Percentiles rank a stretch among this genome's conserved stretches.
phyloP scores from a whole-genome alignment of 2,888 invertebrate genomes.

The Zygaena filipendulae region DNA sequence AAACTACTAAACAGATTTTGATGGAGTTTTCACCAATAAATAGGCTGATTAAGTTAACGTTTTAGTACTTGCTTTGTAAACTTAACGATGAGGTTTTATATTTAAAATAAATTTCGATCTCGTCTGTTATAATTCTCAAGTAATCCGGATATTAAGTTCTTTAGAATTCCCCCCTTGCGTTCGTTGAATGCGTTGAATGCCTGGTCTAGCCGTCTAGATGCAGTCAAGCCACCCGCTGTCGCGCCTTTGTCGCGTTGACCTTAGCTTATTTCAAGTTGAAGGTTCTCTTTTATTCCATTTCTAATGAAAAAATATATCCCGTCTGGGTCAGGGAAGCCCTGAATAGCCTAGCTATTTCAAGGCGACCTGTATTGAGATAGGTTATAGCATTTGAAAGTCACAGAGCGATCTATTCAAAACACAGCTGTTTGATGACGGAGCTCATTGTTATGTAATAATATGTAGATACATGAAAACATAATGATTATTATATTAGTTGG shows the following conservation, averaged over 20 bases:
- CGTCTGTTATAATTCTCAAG: too few species aligned
- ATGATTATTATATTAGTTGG: too few species aligned
- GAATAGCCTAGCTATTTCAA: constrained; percentile 47
- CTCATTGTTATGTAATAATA: constrained; percentile 9
- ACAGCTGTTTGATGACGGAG: constrained; percentile 37
- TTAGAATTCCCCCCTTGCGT: constrained; percentile 30
- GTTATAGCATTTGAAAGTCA: constrained; percentile 45
- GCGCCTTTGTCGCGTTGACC: constrained; percentile 42
- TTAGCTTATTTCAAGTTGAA: constrained; percentile 64
- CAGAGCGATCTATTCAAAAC: constrained; percentile 34
- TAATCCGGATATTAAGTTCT: constrained; percentile 22
- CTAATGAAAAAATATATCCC: constrained; percentile 32
- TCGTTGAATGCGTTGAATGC: constrained; percentile 22
- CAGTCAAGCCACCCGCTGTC: constrained; percentile 29
- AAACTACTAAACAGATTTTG: too few species aligned
- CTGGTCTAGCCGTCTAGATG: constrained; percentile 54
- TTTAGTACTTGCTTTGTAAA: too few species aligned
- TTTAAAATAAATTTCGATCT: too few species aligned
- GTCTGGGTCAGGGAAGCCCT: constrained; percentile 42
- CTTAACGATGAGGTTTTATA: too few species aligned
- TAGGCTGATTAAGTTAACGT: too few species aligned
- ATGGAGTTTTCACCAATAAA: too few species aligned
- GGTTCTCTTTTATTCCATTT: constrained; percentile 42
- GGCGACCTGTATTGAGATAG: constrained; percentile 57
- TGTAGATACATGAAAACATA: background rate